A percentile compares a stretch with the other conserved stretches of the same genome.
Conservation (phyloP, 2,113 vertebrate genomes). For the Tragelaphus buxtoni region DNA sequence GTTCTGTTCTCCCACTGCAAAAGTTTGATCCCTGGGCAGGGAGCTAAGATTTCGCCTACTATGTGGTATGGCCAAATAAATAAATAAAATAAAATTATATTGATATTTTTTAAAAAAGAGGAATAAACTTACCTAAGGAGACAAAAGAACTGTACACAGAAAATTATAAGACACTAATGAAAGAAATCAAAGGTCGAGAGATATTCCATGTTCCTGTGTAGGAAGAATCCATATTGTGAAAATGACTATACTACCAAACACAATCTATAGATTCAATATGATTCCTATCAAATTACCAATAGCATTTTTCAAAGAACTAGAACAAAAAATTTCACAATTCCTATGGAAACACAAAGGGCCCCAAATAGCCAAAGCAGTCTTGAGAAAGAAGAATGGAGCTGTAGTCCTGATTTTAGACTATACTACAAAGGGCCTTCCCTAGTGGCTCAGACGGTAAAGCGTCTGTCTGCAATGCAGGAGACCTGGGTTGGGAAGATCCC, state of each 20-base stretch:
- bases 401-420: not conserved
- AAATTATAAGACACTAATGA: not conserved
- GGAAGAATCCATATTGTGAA: not conserved
- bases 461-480: no score
- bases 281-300: not conserved
- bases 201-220: not conserved
- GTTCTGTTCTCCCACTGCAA: not conserved
- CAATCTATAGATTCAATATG: not conserved
- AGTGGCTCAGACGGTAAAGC: no score
- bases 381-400: not conserved
- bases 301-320: not conserved
- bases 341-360: not conserved
- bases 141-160: not conserved
- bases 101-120: not conserved
- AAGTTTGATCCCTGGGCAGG: not conserved
- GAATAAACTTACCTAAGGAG: not conserved
- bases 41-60: not conserved
- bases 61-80: not conserved
- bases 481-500: no score
- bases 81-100: not conserved
- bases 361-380: not conserved
- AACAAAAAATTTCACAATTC: not conserved
- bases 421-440: not conserved
- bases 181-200: not conserved
- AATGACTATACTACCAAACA: not conserved